Percentiles rank a stretch among this genome's conserved stretches.
These are phyloP conservation scores for Oxycera nigricornis DNA, from an alignment of 2,888 invertebrate species.

Conservation along the genomic window DNA sequence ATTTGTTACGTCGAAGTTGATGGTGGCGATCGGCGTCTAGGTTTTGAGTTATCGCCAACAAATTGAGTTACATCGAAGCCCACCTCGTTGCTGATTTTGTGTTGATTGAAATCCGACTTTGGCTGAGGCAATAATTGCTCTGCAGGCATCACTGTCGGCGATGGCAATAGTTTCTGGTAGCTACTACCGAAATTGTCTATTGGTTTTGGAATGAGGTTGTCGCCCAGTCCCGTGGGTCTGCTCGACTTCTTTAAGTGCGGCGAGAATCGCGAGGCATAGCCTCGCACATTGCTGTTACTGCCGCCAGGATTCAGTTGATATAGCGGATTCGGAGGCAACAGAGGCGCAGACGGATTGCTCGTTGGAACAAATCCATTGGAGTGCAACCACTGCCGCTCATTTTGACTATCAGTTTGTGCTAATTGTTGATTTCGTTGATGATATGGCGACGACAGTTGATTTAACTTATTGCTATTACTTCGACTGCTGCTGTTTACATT, in stretches of 20 bases:
- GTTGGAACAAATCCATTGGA: slow-evolving; percentile 16
- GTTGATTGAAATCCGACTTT: neutral
- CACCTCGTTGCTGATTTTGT: neutral
- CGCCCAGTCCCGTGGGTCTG: neutral
- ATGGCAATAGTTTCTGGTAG: neutral
- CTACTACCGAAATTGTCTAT: neutral
- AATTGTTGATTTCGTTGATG: slow-evolving; percentile 23
- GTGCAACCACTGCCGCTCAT: slow-evolving; percentile 38
- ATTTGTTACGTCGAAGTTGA: slow-evolving; percentile 7
- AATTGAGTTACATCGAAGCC: neutral
- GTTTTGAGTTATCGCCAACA: neutral
- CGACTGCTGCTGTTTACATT: slow-evolving; percentile 42
- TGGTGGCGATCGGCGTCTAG: neutral
- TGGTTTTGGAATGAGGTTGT: neutral
- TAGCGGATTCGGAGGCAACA: neutral
- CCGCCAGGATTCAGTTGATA: neutral
- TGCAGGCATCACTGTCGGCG: neutral
- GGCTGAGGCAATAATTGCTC: neutral
- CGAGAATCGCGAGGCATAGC: neutral
- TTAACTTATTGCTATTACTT: slow-evolving; percentile 41
- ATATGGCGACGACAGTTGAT: slow-evolving; percentile 30
- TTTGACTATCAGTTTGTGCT: slow-evolving; percentile 48
- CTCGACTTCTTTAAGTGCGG: neutral
- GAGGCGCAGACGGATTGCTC: neutral
- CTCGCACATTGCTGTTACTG: neutral